phyloP scores from a whole-genome alignment of 1,140 invertebrate species.

The Ostrea denselamellosa region DNA sequence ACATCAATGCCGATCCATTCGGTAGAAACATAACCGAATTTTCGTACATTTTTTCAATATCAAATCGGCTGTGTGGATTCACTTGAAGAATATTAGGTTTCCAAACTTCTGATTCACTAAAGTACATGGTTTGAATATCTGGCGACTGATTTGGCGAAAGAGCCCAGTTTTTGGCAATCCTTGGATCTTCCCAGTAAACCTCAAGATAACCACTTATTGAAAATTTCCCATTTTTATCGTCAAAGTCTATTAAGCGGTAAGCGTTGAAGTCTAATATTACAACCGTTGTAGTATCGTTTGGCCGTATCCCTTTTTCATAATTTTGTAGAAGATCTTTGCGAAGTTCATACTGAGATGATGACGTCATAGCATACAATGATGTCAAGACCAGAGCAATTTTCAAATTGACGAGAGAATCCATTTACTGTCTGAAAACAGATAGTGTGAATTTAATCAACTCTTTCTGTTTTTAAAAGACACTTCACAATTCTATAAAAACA shows the following conservation, averaged over 20 bases:
- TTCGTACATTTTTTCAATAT: background rate
- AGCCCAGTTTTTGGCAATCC: background rate
- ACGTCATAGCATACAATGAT: background rate
- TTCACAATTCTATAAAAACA: too few species aligned
- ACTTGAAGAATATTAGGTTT: background rate
- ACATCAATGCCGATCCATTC: background rate
- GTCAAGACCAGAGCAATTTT: background rate
- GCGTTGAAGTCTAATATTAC: background rate
- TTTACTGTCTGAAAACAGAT: too few species aligned
- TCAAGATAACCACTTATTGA: background rate
- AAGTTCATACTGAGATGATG: background rate
- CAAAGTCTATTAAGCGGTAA: background rate
- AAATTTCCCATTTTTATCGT: conserved; percentile 2
- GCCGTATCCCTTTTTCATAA: background rate
- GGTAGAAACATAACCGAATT: background rate
- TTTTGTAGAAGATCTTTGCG: background rate
- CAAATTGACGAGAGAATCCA: too few species aligned
- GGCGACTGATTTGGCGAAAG: background rate
- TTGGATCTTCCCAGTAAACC: background rate
- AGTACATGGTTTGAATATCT: background rate
- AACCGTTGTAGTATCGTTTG: background rate
- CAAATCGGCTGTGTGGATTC: background rate
- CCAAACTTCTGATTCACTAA: background rate
- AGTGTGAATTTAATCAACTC: too few species aligned
- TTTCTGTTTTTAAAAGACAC: too few species aligned